A percentile compares a stretch with the other conserved stretches of the same genome.
These are phyloP conservation scores for Rhynchophorus ferrugineus DNA, from an alignment of 1,140 invertebrate species.

Conservation along the genomic window DNA sequence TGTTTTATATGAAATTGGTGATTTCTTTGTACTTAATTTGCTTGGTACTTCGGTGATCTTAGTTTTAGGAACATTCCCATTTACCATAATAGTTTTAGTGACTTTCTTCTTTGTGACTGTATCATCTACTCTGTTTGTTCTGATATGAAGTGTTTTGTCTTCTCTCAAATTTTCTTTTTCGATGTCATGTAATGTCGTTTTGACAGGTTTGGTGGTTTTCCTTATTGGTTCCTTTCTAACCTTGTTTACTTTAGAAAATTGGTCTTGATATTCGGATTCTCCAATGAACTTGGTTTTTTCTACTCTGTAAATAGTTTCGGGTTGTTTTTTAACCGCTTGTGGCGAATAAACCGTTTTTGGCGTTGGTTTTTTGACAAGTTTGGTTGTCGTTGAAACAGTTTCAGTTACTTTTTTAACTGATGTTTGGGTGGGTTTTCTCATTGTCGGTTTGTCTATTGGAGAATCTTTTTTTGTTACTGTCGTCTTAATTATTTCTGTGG, in stretches of 20 bases:
- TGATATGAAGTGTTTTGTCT: constrained; percentile 24
- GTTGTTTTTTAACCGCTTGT: constrained; percentile 6
- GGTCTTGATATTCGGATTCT: constrained; percentile 17
- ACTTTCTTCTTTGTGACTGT: constrained; percentile 28
- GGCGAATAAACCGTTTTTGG: constrained; percentile 6
- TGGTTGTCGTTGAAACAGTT: not conserved
- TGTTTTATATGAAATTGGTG: not conserved
- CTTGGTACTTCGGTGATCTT: constrained; percentile 7
- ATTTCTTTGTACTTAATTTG: not conserved
- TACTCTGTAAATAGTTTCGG: constrained; percentile 11
- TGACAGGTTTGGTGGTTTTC: constrained; percentile 12
- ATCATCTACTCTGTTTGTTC: constrained; percentile 29
- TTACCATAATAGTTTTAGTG: constrained; percentile 13
- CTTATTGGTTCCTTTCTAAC: constrained; percentile 10
- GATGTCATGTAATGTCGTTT: constrained; percentile 20
- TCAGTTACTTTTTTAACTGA: not conserved
- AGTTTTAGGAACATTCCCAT: constrained; percentile 17
- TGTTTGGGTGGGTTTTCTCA: not conserved
- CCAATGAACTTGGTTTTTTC: constrained; percentile 19
- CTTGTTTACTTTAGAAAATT: constrained; percentile 21
- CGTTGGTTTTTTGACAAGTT: constrained; percentile 5
- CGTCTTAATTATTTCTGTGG: constrained; percentile 5
- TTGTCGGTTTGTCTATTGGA: constrained; percentile 5
- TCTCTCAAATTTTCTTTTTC: constrained; percentile 21
- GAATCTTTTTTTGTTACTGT: constrained; percentile 1